These are phyloP conservation scores for Melipona quadrifasciata DNA, from an alignment of 1,140 invertebrate species.

Conservation along the genomic window DNA sequence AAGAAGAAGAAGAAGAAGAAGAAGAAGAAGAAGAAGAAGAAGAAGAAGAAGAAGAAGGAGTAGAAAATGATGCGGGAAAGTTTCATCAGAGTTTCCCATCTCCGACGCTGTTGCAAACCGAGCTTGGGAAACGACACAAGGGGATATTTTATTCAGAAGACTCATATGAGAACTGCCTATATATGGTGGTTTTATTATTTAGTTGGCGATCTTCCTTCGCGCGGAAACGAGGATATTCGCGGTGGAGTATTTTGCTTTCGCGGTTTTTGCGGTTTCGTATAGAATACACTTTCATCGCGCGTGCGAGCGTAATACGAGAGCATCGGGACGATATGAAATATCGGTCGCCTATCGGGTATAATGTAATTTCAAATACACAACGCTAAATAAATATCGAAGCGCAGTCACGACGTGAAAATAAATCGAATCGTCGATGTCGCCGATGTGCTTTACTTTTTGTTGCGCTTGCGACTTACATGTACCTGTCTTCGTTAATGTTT, in stretches of 20 bases:
- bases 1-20: background rate
- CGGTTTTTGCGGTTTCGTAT: background rate
- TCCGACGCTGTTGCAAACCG: constrained; percentile 14
- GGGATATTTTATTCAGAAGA: constrained; percentile 70
- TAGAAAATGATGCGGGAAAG: constrained; percentile 51
- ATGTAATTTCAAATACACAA: too few species aligned
- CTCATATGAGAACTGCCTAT: constrained; percentile 38
- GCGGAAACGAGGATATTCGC: background rate
- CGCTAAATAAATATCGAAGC: background rate
- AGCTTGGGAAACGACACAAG: constrained; percentile 50
- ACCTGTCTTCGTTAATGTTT: background rate
- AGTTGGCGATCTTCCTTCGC: constrained; percentile 14
- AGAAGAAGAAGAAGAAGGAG: background rate
- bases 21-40: background rate
- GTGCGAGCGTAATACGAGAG: too few species aligned
- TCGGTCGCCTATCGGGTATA: background rate
- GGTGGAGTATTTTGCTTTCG: background rate
- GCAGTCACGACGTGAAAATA: background rate
- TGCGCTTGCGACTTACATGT: background rate
- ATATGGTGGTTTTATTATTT: constrained; percentile 43
- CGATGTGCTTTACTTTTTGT: background rate
- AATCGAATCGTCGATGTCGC: background rate
- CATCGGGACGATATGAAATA: background rate
- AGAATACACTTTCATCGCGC: background rate
- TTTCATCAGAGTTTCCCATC: constrained; percentile 42